Percentiles rank a stretch among this genome's conserved stretches.
Conservation (phyloP, 2,888 invertebrate genomes). For the Tetramorium bicarinatum region DNA sequence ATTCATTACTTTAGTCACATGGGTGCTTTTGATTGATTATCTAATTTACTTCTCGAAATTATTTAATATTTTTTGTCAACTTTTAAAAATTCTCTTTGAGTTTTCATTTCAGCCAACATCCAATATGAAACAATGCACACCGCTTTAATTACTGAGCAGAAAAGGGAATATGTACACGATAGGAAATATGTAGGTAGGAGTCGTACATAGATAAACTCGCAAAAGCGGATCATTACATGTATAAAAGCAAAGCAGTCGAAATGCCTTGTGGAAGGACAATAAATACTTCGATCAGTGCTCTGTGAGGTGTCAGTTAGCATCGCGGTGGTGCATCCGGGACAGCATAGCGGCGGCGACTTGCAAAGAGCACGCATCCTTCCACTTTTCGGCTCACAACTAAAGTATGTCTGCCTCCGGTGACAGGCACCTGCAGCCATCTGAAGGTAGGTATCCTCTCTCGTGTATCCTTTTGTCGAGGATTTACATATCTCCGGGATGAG, state of each 20-base stretch:
- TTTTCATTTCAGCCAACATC: background rate
- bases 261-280: slow-evolving; percentile 75
- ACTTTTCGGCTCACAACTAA: slow-evolving; percentile 78
- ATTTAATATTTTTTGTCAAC: background rate
- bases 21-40: background rate
- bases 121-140: slow-evolving; percentile 50
- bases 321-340: slow-evolving; percentile 79
- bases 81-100: background rate
- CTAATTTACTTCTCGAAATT: background rate
- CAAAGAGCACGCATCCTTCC: slow-evolving; percentile 82
- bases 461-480: slow-evolving; percentile 73
- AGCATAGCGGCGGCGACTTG: slow-evolving; percentile 81
- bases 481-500: slow-evolving; percentile 79
- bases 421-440: slow-evolving; percentile 84
- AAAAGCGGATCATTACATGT: slow-evolving; percentile 84
- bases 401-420: slow-evolving; percentile 83
- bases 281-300: slow-evolving; percentile 86
- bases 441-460: slow-evolving; percentile 52
- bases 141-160: slow-evolving; percentile 46
- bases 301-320: slow-evolving; percentile 85
- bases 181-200: slow-evolving; percentile 54
- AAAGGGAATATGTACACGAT: slow-evolving; percentile 38
- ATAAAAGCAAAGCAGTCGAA: slow-evolving; percentile 74
- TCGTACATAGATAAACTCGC: slow-evolving; percentile 71
- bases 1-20: background rate